Conservation (phyloP, 1,140 invertebrate species). For the Cydia amplana region DNA sequence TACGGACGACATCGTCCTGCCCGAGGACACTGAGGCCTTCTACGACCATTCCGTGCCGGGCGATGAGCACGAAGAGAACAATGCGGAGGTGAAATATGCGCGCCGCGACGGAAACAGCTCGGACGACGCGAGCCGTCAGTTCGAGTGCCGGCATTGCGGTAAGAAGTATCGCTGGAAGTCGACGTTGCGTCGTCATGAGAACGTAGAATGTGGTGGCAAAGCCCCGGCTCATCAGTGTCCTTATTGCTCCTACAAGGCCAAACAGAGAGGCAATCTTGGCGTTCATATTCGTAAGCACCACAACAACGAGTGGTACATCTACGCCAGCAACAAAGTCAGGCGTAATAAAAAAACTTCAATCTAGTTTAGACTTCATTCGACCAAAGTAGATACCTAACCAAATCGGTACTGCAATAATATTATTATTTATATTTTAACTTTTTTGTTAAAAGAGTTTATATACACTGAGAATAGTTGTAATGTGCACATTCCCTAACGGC, state of each 20-base stretch:
- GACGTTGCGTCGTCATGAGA: slow-evolving; percentile 89
- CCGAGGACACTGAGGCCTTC: slow-evolving; percentile 63
- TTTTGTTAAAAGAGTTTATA: slow-evolving; percentile 69
- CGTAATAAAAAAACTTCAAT: slow-evolving; percentile 71
- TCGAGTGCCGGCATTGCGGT: slow-evolving; percentile 88
- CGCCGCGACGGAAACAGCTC: slow-evolving; percentile 50
- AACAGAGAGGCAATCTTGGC: slow-evolving; percentile 88
- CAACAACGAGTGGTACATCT: slow-evolving; percentile 75
- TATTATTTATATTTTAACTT: slow-evolving; percentile 66
- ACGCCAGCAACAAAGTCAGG: slow-evolving; percentile 74
- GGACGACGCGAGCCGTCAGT: slow-evolving; percentile 84
- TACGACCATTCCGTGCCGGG: slow-evolving; percentile 42
- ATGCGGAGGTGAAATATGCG: slow-evolving; percentile 67
- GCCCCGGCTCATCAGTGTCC: slow-evolving; percentile 90
- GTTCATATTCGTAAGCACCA: slow-evolving; percentile 91
- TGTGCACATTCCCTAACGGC: slow-evolving; percentile 76
- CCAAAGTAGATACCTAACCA: slow-evolving; percentile 76
- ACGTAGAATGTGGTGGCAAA: slow-evolving; percentile 93
- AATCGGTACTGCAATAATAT: slow-evolving; percentile 76
- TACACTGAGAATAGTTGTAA: slow-evolving; percentile 71
- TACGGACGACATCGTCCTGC: slow-evolving; percentile 76
- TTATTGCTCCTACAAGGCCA: slow-evolving; percentile 88
- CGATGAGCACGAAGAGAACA: slow-evolving; percentile 35
- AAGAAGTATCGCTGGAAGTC: slow-evolving; percentile 91
- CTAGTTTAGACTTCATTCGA: slow-evolving; percentile 50